phyloP scores from a whole-genome alignment of 2,888 invertebrate genomes.

The Coremacera marginata region DNA sequence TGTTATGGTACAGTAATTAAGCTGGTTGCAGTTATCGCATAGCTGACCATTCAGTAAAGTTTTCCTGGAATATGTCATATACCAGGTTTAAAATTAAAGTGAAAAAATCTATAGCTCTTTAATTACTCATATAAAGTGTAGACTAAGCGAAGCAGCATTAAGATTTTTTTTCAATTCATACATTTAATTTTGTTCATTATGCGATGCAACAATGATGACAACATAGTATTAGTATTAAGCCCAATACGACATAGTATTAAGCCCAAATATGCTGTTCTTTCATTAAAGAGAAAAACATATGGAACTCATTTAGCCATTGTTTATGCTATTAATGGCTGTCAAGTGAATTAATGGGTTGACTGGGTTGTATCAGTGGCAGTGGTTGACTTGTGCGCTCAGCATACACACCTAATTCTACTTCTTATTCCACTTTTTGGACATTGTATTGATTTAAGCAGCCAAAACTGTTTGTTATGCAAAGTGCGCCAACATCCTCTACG shows the following conservation, averaged over 20 bases:
- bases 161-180: no score
- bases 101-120: no score
- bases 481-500: not conserved
- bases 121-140: no score
- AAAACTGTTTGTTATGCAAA: not conserved
- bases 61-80: slow-evolving; percentile 22
- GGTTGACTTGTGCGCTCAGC: no score
- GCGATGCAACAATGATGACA: no score
- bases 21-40: not conserved
- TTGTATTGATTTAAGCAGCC: not conserved
- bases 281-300: not conserved
- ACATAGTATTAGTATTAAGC: no score
- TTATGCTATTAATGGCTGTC: not conserved
- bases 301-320: not conserved
- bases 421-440: not conserved
- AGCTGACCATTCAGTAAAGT: not conserved
- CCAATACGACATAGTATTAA: no score
- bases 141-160: no score
- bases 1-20: not conserved
- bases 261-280: no score
- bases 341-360: slow-evolving; percentile 2
- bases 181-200: no score
- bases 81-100: not conserved
- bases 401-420: not conserved
- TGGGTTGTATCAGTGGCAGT: not conserved